These are phyloP conservation scores for Valencia hispanica DNA, from an alignment of 2,797 vertebrate genomes.

Conservation along the genomic window DNA sequence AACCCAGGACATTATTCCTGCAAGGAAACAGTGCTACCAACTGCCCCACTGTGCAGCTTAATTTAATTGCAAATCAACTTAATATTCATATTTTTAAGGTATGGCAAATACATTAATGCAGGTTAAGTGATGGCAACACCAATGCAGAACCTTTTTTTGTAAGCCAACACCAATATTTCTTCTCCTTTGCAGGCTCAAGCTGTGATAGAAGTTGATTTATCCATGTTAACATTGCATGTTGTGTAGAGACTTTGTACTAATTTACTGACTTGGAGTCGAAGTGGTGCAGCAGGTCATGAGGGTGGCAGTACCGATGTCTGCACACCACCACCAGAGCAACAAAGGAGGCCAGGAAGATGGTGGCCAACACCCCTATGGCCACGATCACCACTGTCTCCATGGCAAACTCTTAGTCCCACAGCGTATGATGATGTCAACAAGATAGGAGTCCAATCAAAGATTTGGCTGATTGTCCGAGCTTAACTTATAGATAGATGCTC, in stretches of 20 bases:
- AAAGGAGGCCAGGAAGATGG: constrained; percentile 96
- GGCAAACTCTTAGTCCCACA: constrained; percentile 48
- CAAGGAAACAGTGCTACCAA: too few relatives aligned
- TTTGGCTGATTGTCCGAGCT: constrained; percentile 50
- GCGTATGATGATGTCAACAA: constrained; percentile 35
- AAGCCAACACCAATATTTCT: not conserved
- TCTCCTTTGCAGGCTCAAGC: not conserved
- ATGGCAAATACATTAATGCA: not conserved
- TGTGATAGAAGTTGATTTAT: not conserved
- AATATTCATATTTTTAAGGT: not conserved
- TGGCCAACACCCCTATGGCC: constrained; percentile 94
- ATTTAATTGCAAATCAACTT: not conserved
- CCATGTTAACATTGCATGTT: not conserved
- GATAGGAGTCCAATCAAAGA: constrained; percentile 49
- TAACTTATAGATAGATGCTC: constrained; percentile 53
- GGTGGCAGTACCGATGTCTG: constrained; percentile 92
- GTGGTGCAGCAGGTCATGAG: constrained; percentile 87
- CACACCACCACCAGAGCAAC: constrained; percentile 93
- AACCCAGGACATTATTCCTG: too few relatives aligned
- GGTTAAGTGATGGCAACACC: not conserved
- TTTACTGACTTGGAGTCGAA: constrained; percentile 93
- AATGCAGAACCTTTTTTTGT: not conserved
- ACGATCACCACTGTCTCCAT: constrained; percentile 99
- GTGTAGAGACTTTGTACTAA: constrained; percentile 1
- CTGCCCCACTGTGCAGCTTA: too few relatives aligned